Conservation (phyloP, 2,113 vertebrate species). For the Rhinoptilus africanus region DNA sequence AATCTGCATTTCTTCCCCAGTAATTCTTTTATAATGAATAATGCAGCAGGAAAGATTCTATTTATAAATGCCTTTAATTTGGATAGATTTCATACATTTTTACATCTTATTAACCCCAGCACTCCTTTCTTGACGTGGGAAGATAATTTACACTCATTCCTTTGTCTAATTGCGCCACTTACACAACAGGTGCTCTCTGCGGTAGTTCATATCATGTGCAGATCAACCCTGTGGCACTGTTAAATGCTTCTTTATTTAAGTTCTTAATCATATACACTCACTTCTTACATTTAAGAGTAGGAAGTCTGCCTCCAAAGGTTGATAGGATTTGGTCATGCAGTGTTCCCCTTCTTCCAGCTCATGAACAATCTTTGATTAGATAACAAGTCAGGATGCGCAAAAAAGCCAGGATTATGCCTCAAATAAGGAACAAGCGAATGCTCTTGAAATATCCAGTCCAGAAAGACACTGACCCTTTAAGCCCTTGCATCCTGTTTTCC, state of each 20-base stretch:
- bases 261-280: neutral
- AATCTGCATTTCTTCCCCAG: slow-evolving; percentile 13
- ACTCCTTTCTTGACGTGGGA: neutral
- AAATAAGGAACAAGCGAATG: neutral
- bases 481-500: neutral
- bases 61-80: slow-evolving; percentile 48
- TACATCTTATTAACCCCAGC: slow-evolving; percentile 42
- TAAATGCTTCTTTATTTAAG: neutral
- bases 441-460: neutral
- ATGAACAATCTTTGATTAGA: neutral
- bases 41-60: slow-evolving; percentile 1
- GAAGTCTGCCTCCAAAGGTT: neutral
- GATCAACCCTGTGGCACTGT: neutral
- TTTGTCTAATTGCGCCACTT: slow-evolving; percentile 44
- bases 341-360: neutral
- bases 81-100: slow-evolving; percentile 36
- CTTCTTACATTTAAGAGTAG: neutral
- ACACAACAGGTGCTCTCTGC: slow-evolving; percentile 36
- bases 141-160: slow-evolving; percentile 25
- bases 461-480: neutral
- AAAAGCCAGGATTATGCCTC: neutral
- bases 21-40: slow-evolving; percentile 40
- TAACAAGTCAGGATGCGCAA: neutral
- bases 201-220: neutral
- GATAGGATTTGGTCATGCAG: neutral